phyloP scores from a whole-genome alignment of 2,797 vertebrate genomes.

The Hippoglossus hippoglossus region DNA sequence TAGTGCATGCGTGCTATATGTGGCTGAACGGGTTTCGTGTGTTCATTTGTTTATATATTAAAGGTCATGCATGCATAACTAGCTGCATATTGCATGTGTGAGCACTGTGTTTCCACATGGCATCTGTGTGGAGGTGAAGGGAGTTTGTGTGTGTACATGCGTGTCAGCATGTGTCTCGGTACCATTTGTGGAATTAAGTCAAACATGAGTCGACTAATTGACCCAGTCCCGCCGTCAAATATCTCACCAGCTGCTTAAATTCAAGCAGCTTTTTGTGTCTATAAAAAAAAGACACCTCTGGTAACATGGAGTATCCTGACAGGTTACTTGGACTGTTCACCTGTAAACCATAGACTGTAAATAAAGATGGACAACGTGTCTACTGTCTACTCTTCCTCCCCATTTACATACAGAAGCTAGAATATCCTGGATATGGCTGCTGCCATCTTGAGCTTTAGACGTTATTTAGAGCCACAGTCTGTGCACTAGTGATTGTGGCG shows the following conservation, averaged over 20 bases:
- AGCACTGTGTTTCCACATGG: conserved; percentile 1
- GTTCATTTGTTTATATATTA: conserved; percentile 33
- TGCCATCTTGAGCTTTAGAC: too few species aligned
- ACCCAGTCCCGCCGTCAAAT: conserved; percentile 7
- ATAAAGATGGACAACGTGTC: too few species aligned
- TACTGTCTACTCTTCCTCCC: too few species aligned
- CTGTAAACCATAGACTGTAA: conserved; percentile 10
- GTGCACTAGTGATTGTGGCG: too few species aligned
- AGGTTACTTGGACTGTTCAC: conserved; percentile 23
- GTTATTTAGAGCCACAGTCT: too few species aligned
- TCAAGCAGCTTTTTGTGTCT: conserved; percentile 11
- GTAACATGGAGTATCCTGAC: conserved; percentile 19
- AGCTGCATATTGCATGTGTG: conserved; percentile 22
- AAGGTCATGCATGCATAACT: conserved; percentile 38
- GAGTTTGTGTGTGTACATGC: neutral
- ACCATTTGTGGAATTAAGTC: conserved; percentile 33
- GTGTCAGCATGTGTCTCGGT: conserved; percentile 27
- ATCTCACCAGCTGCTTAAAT: conserved; percentile 6
- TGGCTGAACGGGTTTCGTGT: conserved; percentile 12
- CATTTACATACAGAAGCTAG: too few species aligned
- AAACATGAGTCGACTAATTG: conserved; percentile 16
- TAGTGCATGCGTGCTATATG: neutral
- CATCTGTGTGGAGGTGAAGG: conserved; percentile 9
- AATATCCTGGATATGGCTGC: too few species aligned
- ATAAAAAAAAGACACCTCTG: conserved; percentile 13